A percentile compares a stretch with the other conserved stretches of the same genome.
These are phyloP conservation scores for Anodontia alba DNA, from an alignment of 2,888 invertebrate genomes.

Conservation along the genomic window DNA sequence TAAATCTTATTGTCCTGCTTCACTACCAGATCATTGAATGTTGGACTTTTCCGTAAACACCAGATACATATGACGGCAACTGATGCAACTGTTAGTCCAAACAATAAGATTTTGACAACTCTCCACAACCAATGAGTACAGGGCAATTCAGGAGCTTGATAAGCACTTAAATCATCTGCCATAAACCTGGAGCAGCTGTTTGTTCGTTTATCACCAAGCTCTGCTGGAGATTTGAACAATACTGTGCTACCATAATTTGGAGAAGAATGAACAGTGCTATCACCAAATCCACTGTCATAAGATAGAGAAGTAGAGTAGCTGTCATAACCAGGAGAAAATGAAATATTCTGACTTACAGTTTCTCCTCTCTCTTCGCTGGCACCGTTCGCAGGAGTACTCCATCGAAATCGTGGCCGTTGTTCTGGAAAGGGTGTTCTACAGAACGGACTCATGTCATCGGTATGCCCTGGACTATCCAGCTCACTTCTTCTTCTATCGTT, in stretches of 20 bases:
- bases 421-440: background rate
- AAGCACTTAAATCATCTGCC: background rate
- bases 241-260: background rate
- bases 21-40: too few relatives aligned
- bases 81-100: too few relatives aligned
- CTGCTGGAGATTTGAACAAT: background rate
- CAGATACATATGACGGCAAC: too few relatives aligned
- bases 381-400: too few relatives aligned
- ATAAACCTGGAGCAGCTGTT: background rate
- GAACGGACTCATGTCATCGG: background rate
- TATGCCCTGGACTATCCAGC: background rate
- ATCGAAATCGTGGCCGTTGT: conserved; percentile 3
- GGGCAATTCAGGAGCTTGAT: background rate
- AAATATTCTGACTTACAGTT: background rate
- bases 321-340: background rate
- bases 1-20: too few relatives aligned
- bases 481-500: background rate
- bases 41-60: too few relatives aligned
- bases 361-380: background rate
- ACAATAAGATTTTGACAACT: too few relatives aligned
- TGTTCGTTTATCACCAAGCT: background rate
- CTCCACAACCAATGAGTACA: background rate
- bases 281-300: background rate
- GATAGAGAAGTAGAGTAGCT: background rate
- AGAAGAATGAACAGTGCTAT: background rate